These are phyloP conservation scores for Gymnobelideus leadbeateri DNA, from an alignment of 2,113 vertebrate species.

Conservation along the genomic window DNA sequence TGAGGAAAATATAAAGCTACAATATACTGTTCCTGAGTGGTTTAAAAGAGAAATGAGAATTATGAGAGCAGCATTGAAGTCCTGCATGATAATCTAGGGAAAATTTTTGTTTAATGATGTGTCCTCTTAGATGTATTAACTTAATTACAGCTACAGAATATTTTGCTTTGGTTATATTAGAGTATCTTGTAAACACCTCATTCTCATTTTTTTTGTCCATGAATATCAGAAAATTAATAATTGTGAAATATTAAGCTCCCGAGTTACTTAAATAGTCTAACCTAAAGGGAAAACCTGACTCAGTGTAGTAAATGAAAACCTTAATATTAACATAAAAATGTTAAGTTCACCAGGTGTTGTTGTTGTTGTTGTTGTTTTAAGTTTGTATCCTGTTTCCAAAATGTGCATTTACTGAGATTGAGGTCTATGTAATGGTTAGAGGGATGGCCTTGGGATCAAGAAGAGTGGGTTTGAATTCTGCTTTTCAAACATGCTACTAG, in stretches of 20 bases:
- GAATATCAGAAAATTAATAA: background rate
- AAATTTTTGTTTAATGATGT: too few relatives aligned
- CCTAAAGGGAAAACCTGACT: background rate
- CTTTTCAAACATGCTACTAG: background rate
- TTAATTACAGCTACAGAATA: background rate
- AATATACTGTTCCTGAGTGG: too few relatives aligned
- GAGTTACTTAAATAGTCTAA: background rate
- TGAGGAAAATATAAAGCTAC: too few relatives aligned
- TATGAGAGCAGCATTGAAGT: too few relatives aligned
- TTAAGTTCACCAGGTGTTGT: background rate
- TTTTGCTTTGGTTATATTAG: background rate
- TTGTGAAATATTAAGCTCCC: background rate
- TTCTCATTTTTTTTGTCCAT: background rate
- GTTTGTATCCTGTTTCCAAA: background rate
- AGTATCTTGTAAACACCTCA: background rate
- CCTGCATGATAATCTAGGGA: too few relatives aligned
- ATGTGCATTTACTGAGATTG: background rate
- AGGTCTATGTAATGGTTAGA: background rate
- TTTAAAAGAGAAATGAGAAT: too few relatives aligned
- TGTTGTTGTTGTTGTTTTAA: too few relatives aligned
- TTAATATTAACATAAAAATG: background rate
- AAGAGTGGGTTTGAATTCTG: background rate
- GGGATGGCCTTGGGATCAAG: background rate
- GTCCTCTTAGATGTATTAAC: too few relatives aligned
- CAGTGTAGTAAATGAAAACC: background rate